Evolutionary conservation across 2,888 invertebrate genomes (phyloP).

Genomic region (Mythimna impura): DNA sequence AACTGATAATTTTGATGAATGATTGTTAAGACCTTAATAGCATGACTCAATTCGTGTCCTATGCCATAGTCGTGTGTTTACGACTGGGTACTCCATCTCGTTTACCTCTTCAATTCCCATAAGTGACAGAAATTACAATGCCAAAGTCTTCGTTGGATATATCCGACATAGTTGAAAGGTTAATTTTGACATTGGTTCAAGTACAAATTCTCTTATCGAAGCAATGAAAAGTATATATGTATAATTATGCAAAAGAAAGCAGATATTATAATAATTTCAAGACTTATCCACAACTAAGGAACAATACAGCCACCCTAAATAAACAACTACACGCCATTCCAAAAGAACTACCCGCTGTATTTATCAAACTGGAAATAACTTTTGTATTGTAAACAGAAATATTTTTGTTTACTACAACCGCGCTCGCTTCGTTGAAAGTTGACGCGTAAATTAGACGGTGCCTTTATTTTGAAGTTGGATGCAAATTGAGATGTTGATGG

Average conservation of each 20-base stretch:
- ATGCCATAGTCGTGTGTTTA: too few species aligned
- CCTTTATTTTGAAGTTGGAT: conserved; percentile 55
- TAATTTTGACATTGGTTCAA: too few species aligned
- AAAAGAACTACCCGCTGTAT: conserved; percentile 65
- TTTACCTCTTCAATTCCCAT: too few species aligned
- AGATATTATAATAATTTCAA: conserved; percentile 1
- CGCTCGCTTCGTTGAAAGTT: conserved; percentile 66
- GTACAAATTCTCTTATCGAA: too few species aligned
- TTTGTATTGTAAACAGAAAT: conserved; percentile 73
- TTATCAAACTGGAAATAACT: conserved; percentile 70
- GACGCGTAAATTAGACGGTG: conserved; percentile 59
- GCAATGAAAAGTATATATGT: too few species aligned
- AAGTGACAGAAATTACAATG: too few species aligned
- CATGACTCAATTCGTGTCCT: too few species aligned
- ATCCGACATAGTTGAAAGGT: too few species aligned
- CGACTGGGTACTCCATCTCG: too few species aligned
- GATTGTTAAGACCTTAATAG: neutral
- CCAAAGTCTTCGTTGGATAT: too few species aligned
- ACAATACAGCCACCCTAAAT: conserved; percentile 33
- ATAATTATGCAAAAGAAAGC: neutral
- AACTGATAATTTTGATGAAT: neutral
- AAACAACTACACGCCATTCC: conserved; percentile 62
- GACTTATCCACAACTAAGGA: conserved; percentile 38
- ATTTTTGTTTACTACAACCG: conserved; percentile 79
- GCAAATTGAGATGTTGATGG: conserved; percentile 58